A percentile compares a stretch with the other conserved stretches of the same genome.
Evolutionary conservation across 2,113 vertebrate species (phyloP).

Genomic region (Thalassoma bifasciatum): DNA sequence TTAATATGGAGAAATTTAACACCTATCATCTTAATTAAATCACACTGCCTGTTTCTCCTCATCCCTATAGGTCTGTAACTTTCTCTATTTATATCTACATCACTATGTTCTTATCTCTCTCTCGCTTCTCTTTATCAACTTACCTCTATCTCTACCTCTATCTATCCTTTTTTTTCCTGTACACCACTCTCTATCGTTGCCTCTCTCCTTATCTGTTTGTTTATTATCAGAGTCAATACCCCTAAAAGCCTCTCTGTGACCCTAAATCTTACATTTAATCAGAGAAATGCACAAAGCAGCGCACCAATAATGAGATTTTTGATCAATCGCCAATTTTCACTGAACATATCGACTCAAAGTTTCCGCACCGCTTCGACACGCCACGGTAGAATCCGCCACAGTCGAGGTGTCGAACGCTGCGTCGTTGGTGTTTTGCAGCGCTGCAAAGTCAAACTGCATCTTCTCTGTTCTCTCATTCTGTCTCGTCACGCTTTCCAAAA

Average conservation of each 20-base stretch:
- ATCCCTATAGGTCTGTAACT: no score
- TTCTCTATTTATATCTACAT: no score
- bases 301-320: background rate
- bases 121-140: no score
- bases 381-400: background rate
- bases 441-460: conserved; percentile 60
- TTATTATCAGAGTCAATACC: background rate
- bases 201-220: background rate
- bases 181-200: background rate
- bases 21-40: no score
- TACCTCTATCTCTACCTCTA: no score
- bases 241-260: background rate
- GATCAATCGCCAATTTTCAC: background rate
- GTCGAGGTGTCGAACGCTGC: conserved; percentile 43
- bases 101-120: no score
- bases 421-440: conserved; percentile 30
- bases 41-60: no score
- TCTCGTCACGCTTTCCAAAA: conserved; percentile 68
- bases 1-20: no score
- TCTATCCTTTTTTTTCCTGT: no score
- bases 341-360: background rate
- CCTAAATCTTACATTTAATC: background rate
- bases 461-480: conserved; percentile 55
- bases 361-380: background rate
- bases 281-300: background rate